Evolutionary conservation across 2,113 vertebrate genomes (phyloP), one percentile per base, ranked within the genome.

Genomic region (Ramphastos sulfuratus): DNA sequence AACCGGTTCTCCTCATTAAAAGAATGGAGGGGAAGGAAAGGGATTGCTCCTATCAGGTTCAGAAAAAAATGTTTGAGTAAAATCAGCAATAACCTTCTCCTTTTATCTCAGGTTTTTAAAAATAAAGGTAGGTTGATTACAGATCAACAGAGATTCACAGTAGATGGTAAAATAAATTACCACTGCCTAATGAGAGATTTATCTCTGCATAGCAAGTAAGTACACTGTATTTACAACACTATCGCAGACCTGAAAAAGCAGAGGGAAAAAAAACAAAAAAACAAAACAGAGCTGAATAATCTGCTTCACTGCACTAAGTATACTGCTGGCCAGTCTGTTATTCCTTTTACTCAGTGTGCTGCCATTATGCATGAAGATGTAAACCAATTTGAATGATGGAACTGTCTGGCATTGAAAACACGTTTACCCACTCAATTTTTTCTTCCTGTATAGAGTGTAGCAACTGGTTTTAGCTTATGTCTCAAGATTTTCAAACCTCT

Each of bases 1-100:
- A 97, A 95, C 60, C 63, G 87, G 65, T 87, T 93, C 85, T 91
- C 56, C 91, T 73, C 87, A 95, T 93, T 72, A 85, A 92, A 95
- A 48, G 88, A 93, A 89, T 21, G 17, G 55, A 70, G 15, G 1
- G 1, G 20, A 95, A 94, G 27, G 24, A 61, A 93, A 94, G 4
- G 18, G 31, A 89, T 79, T 78, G 44, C 31, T 93, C 44, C n/a
- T 81, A 82, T 70, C 12, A 18, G n/a, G 73, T 50, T 48, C 15
- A 84, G 72, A 74, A 84, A 91, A 77, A 94, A 75, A 42, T 9
- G 27, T 64, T 70, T 55, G 42, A 80, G 70, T 31, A 71, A 90
- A 89, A 90, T 92, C 65, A 93, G 15, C 39, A 92, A 55, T 1
- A 58, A 59, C 12, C 23, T 82, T 25, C 14, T 81, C 39, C 12